A percentile compares a stretch with the other conserved stretches of the same genome.
These are phyloP conservation scores for Aphidoletes aphidimyza DNA, from an alignment of 2,888 invertebrate species.

Conservation along the genomic window DNA sequence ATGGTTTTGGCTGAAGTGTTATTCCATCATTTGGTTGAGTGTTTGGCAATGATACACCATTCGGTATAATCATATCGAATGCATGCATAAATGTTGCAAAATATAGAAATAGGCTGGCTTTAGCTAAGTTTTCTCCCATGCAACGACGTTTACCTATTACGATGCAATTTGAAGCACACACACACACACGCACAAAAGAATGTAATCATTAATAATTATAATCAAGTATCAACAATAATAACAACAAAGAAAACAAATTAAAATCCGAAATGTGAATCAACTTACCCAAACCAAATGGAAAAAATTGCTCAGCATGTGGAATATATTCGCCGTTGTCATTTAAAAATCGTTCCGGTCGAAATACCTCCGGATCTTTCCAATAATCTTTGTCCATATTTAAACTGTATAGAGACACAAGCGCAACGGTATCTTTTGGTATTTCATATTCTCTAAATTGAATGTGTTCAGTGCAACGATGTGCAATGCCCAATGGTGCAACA, in stretches of 20 bases:
- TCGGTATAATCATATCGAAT: constrained; percentile 64
- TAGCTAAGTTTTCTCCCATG: constrained; percentile 73
- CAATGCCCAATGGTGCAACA: constrained; percentile 65
- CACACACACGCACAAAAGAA: too few species aligned
- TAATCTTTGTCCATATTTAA: constrained; percentile 68
- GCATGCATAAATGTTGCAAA: constrained; percentile 72
- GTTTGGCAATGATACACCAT: constrained; percentile 59
- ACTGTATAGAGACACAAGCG: constrained; percentile 70
- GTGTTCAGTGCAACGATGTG: constrained; percentile 62
- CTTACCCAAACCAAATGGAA: constrained; percentile 76
- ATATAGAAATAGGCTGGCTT: constrained; percentile 71
- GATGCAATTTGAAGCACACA: neutral
- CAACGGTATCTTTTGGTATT: constrained; percentile 69
- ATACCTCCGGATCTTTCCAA: constrained; percentile 72
- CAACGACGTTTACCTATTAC: constrained; percentile 67
- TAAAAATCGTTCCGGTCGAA: constrained; percentile 74
- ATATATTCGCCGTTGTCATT: constrained; percentile 68
- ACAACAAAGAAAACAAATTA: neutral
- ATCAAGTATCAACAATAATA: too few species aligned
- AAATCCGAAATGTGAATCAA: constrained; percentile 22
- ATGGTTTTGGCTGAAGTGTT: constrained; percentile 63
- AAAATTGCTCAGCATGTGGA: constrained; percentile 68
- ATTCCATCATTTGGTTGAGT: constrained; percentile 63
- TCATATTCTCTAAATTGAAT: constrained; percentile 66
- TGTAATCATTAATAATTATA: too few species aligned